phyloP scores from a whole-genome alignment of 2,797 vertebrate genomes.

The Melanotaenia pygmaea region DNA sequence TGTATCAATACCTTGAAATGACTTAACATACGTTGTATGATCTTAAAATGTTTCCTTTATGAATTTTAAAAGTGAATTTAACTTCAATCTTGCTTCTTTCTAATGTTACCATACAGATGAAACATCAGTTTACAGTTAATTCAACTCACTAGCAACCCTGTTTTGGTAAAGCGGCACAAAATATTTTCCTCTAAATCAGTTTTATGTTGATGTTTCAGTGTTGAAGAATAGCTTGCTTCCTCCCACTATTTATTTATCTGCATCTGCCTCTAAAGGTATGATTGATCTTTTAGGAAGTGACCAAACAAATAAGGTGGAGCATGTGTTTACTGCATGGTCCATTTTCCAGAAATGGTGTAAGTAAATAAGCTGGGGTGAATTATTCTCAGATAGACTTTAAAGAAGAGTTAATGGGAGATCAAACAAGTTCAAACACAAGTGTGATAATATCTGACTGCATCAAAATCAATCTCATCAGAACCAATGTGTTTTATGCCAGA shows the following conservation, averaged over 20 bases:
- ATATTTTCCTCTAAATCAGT: neutral
- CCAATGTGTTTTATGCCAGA: conserved; percentile 40
- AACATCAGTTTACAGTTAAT: neutral
- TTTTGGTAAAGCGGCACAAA: neutral
- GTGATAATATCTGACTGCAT: conserved; percentile 16
- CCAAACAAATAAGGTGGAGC: neutral
- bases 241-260: neutral
- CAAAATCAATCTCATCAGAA: conserved; percentile 27
- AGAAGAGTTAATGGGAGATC: conserved; percentile 3
- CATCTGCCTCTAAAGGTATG: neutral
- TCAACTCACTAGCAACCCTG: neutral
- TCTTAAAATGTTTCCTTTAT: neutral
- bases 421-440: conserved; percentile 15
- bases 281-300: neutral
- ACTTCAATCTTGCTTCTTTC: neutral
- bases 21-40: neutral
- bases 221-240: neutral
- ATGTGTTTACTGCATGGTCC: neutral
- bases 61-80: neutral
- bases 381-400: neutral
- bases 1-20: neutral
- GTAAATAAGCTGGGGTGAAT: conserved; percentile 5
- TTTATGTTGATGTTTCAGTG: conserved; percentile 5
- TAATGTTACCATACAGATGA: neutral
- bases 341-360: conserved; percentile 5